These are phyloP conservation scores for Buphagus erythrorhynchus DNA, from an alignment of 2,797 vertebrate genomes.

Conservation along the genomic window DNA sequence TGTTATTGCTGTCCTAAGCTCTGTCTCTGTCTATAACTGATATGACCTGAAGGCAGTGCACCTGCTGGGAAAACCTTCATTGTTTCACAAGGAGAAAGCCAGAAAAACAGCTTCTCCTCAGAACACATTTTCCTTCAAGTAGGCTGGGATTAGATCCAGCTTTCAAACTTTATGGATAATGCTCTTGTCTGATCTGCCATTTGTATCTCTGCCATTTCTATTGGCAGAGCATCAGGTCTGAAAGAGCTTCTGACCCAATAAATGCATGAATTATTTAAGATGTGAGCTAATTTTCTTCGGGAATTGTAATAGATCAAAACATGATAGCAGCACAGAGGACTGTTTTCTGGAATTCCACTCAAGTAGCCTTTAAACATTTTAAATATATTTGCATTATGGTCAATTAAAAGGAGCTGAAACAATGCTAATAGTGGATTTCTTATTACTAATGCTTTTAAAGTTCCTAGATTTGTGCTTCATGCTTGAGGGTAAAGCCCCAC, in stretches of 20 bases:
- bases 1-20: not conserved
- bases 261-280: conserved; percentile 58
- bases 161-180: conserved; percentile 9
- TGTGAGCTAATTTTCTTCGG: not conserved
- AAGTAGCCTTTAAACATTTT: conserved; percentile 19
- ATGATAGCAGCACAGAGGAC: not conserved
- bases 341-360: conserved; percentile 20
- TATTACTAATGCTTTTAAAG: conserved; percentile 47
- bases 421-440: conserved; percentile 56
- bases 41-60: not conserved
- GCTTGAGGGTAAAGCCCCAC: conserved; percentile 39
- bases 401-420: conserved; percentile 45
- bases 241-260: conserved; percentile 34
- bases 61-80: not conserved
- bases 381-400: conserved; percentile 32
- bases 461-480: conserved; percentile 25
- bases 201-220: conserved; percentile 45
- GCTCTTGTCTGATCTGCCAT: conserved; percentile 18
- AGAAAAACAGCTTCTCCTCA: not conserved
- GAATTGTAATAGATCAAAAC: not conserved
- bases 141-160: conserved; percentile 12
- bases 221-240: conserved; percentile 33
- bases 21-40: not conserved
- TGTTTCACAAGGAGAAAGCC: not conserved
- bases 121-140: not conserved